Conservation (phyloP, 1,140 invertebrate species). For the Monochamus saltuarius region DNA sequence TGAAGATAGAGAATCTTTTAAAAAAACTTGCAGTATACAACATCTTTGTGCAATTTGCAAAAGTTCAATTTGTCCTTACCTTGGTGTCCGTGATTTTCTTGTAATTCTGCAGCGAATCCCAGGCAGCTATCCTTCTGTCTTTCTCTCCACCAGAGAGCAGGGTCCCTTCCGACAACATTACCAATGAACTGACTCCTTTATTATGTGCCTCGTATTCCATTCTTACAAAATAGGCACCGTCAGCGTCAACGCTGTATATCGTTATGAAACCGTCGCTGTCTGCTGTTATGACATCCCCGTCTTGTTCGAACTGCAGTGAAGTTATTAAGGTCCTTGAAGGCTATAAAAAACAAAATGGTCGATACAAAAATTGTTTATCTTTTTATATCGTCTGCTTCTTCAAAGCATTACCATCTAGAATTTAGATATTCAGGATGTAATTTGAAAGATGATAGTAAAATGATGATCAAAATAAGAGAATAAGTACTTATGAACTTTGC, state of each 20-base stretch:
- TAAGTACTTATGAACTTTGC: too few relatives aligned
- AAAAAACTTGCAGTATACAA: too few relatives aligned
- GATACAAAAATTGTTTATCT: too few relatives aligned
- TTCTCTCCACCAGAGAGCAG: constrained; percentile 86
- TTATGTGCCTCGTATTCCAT: constrained; percentile 88
- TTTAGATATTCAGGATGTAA: too few relatives aligned
- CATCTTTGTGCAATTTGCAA: too few relatives aligned
- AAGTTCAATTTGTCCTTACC: constrained; percentile 60
- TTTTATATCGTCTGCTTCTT: too few relatives aligned
- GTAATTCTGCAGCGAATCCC: constrained; percentile 89
- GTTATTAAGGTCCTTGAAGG: constrained; percentile 79
- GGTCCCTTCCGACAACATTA: constrained; percentile 87
- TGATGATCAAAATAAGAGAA: too few relatives aligned
- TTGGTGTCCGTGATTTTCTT: constrained; percentile 87
- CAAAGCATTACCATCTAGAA: too few relatives aligned
- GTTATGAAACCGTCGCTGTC: constrained; percentile 94
- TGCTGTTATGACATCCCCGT: constrained; percentile 91
- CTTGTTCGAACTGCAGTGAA: constrained; percentile 87
- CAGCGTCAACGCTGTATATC: constrained; percentile 86
- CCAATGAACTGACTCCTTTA: constrained; percentile 80
- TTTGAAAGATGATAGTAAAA: too few relatives aligned
- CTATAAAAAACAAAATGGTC: constrained; percentile 56
- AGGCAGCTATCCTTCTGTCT: constrained; percentile 85
- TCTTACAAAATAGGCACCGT: constrained; percentile 82
- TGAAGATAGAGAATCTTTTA: too few relatives aligned